These are phyloP conservation scores for Columba guinea DNA, from an alignment of 2,797 vertebrate species.

Conservation along the genomic window DNA sequence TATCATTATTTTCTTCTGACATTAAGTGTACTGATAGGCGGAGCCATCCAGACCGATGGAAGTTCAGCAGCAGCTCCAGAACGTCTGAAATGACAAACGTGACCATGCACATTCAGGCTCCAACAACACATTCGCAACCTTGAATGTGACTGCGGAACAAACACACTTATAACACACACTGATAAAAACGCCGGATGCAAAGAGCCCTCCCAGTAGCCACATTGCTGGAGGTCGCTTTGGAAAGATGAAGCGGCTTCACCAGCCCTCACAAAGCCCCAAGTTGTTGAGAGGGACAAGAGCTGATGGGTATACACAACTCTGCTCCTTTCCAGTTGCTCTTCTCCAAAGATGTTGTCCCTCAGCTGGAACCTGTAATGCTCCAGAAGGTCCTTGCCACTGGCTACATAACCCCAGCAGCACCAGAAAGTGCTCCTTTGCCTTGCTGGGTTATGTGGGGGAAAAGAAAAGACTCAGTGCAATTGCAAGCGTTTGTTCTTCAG, in stretches of 20 bases:
- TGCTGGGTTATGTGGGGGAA: not conserved
- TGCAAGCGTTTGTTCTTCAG: not conserved
- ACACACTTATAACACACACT: not conserved
- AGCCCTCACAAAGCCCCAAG: not conserved
- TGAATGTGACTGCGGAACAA: not conserved
- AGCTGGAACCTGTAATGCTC: not conserved
- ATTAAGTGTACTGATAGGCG: fast-evolving
- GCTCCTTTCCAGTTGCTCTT: not conserved
- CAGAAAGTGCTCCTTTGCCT: not conserved
- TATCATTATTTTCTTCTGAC: not conserved
- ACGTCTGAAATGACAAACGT: fast-evolving
- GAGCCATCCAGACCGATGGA: fast-evolving
- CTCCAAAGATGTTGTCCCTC: not conserved
- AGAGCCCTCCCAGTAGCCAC: not conserved
- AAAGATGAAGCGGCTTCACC: not conserved
- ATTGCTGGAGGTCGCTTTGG: not conserved
- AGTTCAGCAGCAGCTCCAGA: not conserved
- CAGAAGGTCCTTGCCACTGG: not conserved
- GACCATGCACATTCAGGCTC: not conserved
- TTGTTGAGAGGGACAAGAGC: not conserved
- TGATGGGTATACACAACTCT: not conserved
- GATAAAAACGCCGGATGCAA: not conserved
- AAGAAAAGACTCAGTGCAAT: not conserved
- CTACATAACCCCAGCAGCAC: not conserved
- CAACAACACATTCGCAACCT: not conserved